Evolutionary conservation across 30 jellyfish, hydroid and myxozoan genomes (phyloP).

Genomic region (Cassiopea xamachana): DNA sequence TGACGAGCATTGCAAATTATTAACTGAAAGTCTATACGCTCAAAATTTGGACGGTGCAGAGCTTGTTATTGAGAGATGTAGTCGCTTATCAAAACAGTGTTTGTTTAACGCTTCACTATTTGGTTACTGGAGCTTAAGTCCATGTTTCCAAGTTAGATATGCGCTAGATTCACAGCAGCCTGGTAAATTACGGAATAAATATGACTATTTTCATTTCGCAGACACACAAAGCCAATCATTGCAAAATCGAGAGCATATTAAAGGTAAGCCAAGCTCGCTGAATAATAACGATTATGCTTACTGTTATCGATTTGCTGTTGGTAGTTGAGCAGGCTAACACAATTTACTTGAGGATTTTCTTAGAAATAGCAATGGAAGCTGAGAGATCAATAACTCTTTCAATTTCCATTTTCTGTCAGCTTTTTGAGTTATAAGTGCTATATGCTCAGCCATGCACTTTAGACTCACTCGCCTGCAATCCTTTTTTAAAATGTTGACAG

Average conservation of each 20-base stretch:
- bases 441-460: background rate
- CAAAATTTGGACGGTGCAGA: no score
- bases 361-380: no score
- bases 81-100: no score
- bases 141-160: background rate
- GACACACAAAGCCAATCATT: constrained; percentile 63
- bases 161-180: constrained; percentile 9
- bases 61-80: no score
- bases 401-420: no score
- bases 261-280: constrained; percentile 42
- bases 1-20: no score
- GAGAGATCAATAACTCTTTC: no score
- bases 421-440: background rate
- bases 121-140: background rate
- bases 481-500: background rate
- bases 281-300: no score
- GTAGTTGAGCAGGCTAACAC: no score
- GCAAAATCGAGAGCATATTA: constrained; percentile 80
- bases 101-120: background rate
- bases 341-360: no score
- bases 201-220: constrained; percentile 69
- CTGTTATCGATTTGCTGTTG: no score
- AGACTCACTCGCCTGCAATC: background rate
- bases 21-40: no score
- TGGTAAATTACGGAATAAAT: background rate